phyloP scores from a whole-genome alignment of 2,113 vertebrate genomes.

The Hucho hucho region DNA sequence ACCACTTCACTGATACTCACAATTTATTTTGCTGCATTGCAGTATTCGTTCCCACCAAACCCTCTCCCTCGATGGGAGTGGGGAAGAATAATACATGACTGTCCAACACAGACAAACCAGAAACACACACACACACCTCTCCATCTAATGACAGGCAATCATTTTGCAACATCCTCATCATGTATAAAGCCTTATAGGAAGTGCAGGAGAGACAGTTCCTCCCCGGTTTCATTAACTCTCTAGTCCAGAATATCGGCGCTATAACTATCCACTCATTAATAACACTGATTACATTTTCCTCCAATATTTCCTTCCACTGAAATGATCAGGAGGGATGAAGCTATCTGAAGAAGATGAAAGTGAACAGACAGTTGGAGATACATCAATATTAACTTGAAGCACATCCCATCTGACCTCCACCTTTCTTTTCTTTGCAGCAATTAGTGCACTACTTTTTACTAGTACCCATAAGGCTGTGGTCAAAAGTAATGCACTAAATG shows the following conservation, averaged over 20 bases:
- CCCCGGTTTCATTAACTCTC: not conserved
- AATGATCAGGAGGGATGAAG: not conserved
- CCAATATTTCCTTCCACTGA: not conserved
- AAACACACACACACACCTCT: not conserved
- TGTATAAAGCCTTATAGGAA: not conserved
- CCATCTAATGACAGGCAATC: not conserved
- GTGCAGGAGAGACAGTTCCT: too few species aligned
- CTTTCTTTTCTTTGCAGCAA: constrained; percentile 1
- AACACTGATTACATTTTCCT: not conserved
- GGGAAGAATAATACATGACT: constrained; percentile 17
- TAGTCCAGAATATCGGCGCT: too few species aligned
- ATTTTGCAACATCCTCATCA: not conserved
- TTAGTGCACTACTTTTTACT: not conserved
- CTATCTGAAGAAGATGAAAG: not conserved
- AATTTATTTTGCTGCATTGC: constrained; percentile 79
- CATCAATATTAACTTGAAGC: not conserved
- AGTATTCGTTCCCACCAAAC: constrained; percentile 59
- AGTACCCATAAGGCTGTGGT: too few species aligned
- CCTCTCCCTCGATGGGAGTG: constrained; percentile 38
- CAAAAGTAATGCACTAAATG: too few species aligned
- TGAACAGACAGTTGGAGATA: not conserved
- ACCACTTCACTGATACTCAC: constrained; percentile 51
- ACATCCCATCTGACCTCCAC: not conserved
- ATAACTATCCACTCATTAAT: too few species aligned
- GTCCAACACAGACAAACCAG: constrained; percentile 1